Base-by-base conservation (phyloP, 2,888 invertebrate genomes). In the Oasisia sp. region DNA sequence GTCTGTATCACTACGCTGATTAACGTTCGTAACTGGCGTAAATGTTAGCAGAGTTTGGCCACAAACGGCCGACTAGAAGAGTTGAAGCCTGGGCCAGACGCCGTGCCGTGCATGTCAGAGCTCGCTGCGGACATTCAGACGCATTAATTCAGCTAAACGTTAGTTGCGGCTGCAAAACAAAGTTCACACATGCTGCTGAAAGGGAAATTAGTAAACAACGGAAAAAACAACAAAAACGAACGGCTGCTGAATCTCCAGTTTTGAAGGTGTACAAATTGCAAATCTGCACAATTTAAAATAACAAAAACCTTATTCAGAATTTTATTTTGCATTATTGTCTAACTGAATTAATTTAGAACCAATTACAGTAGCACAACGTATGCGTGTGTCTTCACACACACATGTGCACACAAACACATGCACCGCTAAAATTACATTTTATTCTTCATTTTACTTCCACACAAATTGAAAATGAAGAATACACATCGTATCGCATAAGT, bases 91-190 rank as follows among this genome's bases (percentile, higher is more conserved):
- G 74, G 27, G 74, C 74, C 74, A 74, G 74, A 19, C 74, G 74
- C 27, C 74, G 74, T 74, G 74, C 27, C 74, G 74, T 74, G 74
- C 74, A 74, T 74, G 74, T 74, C 74, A 74, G 74, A 74, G 74
- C 74, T 74, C 27, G 74, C 74, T 74, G 74, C 74, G 27, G 27
- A 27, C 74, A 74, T 74, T 74, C 74, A 7, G 74, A 74, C 74
- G 74, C 74, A n/a, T 74, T 74, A 74, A 74, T 74, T 74, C 74
- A 74, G 74, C 74, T 74, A 74, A 74, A 74, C 74, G 74, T 74
- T 74, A 74, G 74, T 74, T 74, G 74, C 74, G 27, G 74, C 74
- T 74, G 74, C 74, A 74, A 74, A 74, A 74, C 74, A 74, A 74
- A 74, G 74, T 74, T 74, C 74, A 74, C 27, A 0, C 74, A 74